A percentile compares a stretch with the other conserved stretches of the same genome.
Evolutionary conservation across 2,797 vertebrate genomes (phyloP).

Genomic region (Onychomys arenicola): DNA sequence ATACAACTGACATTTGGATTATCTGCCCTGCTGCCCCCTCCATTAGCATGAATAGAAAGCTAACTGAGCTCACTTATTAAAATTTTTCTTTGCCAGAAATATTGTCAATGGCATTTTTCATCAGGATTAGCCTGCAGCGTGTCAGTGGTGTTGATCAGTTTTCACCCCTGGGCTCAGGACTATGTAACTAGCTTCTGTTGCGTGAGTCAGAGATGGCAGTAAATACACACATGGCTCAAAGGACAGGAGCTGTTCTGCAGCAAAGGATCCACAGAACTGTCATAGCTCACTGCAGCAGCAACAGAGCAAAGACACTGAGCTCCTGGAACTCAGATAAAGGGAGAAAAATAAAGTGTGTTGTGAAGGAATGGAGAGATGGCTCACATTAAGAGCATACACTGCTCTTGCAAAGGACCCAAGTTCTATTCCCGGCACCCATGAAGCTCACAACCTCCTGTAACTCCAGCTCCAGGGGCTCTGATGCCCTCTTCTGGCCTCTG

Average conservation of each 20-base stretch:
- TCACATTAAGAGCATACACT: background rate
- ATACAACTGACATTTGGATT: slow-evolving; percentile 63
- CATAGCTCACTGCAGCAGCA: slow-evolving; percentile 79
- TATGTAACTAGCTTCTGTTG: slow-evolving; percentile 48
- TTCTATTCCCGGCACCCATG: no score
- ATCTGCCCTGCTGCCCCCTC: slow-evolving; percentile 15
- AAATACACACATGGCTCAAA: slow-evolving; percentile 76
- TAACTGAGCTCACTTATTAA: slow-evolving; percentile 47
- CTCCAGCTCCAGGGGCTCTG: background rate
- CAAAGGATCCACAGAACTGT: slow-evolving; percentile 75
- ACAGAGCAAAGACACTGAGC: slow-evolving; percentile 72
- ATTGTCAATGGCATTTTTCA: slow-evolving; percentile 58
- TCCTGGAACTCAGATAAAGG: slow-evolving; percentile 77
- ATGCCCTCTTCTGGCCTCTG: background rate
- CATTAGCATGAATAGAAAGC: slow-evolving; percentile 58
- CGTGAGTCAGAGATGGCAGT: slow-evolving; percentile 65
- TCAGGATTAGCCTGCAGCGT: slow-evolving; percentile 28
- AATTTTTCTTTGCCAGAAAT: slow-evolving; percentile 55
- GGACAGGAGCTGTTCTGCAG: slow-evolving; percentile 76
- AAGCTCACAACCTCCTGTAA: background rate
- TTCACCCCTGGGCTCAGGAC: background rate
- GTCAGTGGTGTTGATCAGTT: slow-evolving; percentile 32
- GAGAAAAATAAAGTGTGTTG: slow-evolving; percentile 69
- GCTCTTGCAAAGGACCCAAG: background rate
- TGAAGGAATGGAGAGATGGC: slow-evolving; percentile 52